These are phyloP conservation scores for Mobula hypostoma DNA, from an alignment of 2,113 vertebrate genomes.

Conservation along the genomic window DNA sequence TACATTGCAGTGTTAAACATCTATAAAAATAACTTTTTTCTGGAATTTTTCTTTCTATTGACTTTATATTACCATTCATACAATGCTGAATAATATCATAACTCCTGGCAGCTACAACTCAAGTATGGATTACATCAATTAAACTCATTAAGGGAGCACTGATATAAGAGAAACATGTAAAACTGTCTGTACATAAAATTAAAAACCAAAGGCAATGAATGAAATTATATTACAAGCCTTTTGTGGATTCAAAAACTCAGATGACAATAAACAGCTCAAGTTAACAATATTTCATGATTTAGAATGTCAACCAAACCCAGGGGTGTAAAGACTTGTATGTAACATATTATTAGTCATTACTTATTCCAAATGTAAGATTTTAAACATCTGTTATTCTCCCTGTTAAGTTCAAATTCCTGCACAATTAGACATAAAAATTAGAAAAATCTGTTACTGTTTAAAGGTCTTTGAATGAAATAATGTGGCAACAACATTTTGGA, in stretches of 20 bases:
- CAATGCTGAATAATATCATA: not conserved
- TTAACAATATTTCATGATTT: not conserved
- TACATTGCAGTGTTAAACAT: not conserved
- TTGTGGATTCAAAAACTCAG: not conserved
- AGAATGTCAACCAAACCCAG: not conserved
- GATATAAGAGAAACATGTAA: not conserved
- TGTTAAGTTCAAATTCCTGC: not conserved
- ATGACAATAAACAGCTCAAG: not conserved
- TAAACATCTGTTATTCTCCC: conserved; percentile 19
- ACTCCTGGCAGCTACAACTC: no score
- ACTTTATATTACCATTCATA: not conserved
- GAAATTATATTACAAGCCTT: not conserved
- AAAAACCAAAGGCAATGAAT: not conserved
- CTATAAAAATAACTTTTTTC: not conserved
- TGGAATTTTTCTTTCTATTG: not conserved
- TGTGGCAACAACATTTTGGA: not conserved
- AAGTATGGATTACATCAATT: no score
- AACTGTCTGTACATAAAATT: not conserved
- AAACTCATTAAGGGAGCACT: not conserved
- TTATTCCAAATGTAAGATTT: not conserved
- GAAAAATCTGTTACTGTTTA: not conserved
- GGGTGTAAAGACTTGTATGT: not conserved
- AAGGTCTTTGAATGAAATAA: not conserved
- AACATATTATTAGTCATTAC: not conserved
- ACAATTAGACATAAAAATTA: conserved; percentile 26